Evolutionary conservation across 2,113 vertebrate genomes (phyloP).

Genomic region (Euleptes europaea): DNA sequence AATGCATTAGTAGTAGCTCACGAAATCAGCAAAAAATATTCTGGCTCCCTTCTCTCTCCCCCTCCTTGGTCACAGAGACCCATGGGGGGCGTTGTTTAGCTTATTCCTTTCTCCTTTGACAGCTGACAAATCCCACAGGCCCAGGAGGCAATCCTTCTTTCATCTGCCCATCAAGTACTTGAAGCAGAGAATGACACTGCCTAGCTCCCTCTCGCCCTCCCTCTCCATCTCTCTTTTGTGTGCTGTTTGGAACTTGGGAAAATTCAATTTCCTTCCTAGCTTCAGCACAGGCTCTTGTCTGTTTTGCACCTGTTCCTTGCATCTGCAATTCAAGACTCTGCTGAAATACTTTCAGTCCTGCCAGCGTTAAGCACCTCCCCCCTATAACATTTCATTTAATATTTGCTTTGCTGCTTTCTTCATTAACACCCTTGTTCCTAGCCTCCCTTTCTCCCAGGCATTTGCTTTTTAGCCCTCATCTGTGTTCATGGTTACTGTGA

Average conservation of each 20-base stretch:
- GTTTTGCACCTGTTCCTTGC: constrained; percentile 77
- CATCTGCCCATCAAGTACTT: constrained; percentile 70
- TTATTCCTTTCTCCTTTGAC: constrained; percentile 70
- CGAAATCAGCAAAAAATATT: constrained; percentile 15
- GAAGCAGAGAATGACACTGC: constrained; percentile 66
- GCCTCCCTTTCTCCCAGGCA: constrained; percentile 45
- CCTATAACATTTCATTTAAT: constrained; percentile 45
- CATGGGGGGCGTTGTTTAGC: constrained; percentile 70
- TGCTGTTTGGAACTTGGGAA: constrained; percentile 76
- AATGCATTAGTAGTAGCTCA: constrained; percentile 41
- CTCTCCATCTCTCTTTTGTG: constrained; percentile 34
- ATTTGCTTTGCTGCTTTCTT: constrained; percentile 70
- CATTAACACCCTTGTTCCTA: constrained; percentile 69
- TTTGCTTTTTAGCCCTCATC: constrained; percentile 20
- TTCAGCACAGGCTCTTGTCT: constrained; percentile 68
- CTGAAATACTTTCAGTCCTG: constrained; percentile 74
- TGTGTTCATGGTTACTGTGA: rapidly evolving
- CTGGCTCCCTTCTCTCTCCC: background rate
- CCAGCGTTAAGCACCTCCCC: constrained; percentile 71
- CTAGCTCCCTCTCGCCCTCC: constrained; percentile 24
- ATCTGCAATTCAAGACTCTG: constrained; percentile 74
- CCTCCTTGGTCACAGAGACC: constrained; percentile 24
- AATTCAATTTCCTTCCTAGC: constrained; percentile 79
- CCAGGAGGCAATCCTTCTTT: constrained; percentile 65
- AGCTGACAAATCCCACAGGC: constrained; percentile 71